Evolutionary conservation across 2,888 invertebrate species (phyloP).

Genomic region (Epinotia nisella): DNA sequence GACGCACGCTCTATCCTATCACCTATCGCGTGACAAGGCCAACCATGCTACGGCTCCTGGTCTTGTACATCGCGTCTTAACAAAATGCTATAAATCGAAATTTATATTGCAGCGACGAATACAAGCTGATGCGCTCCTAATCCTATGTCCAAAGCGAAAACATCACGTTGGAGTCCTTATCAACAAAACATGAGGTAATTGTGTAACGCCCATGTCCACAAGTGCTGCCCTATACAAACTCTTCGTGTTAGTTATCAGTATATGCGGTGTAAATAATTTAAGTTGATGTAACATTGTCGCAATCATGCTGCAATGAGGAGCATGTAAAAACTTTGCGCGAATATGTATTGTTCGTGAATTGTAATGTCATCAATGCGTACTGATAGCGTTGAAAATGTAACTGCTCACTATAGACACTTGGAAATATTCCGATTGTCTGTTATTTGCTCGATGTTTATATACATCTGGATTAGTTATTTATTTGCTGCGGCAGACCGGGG

Average conservation of each 20-base stretch:
- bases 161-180: neutral
- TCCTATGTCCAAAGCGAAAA: neutral
- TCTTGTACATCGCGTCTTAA: slow-evolving; percentile 7
- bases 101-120: slow-evolving; percentile 3
- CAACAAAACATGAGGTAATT: slow-evolving; percentile 15
- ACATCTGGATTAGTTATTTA: neutral
- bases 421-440: slow-evolving; percentile 13
- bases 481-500: slow-evolving; percentile 15
- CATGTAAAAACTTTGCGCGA: slow-evolving; percentile 2
- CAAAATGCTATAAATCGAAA: neutral
- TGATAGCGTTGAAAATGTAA: slow-evolving; percentile 3
- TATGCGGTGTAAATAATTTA: slow-evolving; percentile 37
- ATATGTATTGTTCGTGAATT: neutral
- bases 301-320: slow-evolving; percentile 1
- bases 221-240: slow-evolving; percentile 44
- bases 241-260: slow-evolving; percentile 29
- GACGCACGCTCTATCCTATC: too few relatives aligned
- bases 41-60: neutral
- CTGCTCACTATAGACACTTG: slow-evolving; percentile 16
- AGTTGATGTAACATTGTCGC: slow-evolving; percentile 36
- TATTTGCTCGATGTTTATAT: slow-evolving; percentile 3
- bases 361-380: slow-evolving; percentile 1
- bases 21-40: too few relatives aligned
- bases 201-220: slow-evolving; percentile 40
- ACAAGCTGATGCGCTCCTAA: slow-evolving; percentile 13